These are phyloP conservation scores for Mesoclemmys tuberculata DNA, from an alignment of 2,113 vertebrate genomes.

Conservation along the genomic window DNA sequence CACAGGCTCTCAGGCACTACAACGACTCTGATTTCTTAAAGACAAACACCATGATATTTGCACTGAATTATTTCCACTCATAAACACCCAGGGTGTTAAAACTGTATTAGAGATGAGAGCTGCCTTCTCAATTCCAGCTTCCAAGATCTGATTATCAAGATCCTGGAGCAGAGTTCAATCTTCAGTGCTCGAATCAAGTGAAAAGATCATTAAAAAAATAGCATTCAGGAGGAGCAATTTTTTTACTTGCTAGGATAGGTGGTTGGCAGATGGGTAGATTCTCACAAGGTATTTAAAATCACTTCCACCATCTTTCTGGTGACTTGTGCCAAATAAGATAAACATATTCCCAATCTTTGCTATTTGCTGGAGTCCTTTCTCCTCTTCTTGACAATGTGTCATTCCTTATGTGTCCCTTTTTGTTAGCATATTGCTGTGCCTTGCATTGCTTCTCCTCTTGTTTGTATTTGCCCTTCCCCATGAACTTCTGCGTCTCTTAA, in stretches of 20 bases:
- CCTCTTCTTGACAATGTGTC: background rate
- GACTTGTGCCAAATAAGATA: background rate
- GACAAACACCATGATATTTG: conserved; percentile 26
- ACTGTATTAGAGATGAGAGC: background rate
- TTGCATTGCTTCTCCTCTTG: background rate
- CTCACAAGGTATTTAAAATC: background rate
- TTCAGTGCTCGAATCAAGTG: background rate
- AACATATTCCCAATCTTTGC: background rate
- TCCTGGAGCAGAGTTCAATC: background rate
- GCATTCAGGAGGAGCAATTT: background rate
- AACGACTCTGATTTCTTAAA: conserved; percentile 51
- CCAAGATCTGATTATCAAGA: background rate
- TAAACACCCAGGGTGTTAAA: conserved; percentile 21
- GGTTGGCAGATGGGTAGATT: background rate
- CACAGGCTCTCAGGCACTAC: background rate
- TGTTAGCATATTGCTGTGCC: background rate
- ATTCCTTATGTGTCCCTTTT: background rate
- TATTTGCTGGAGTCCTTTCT: background rate
- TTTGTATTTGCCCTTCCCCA: background rate
- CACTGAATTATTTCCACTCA: conserved; percentile 36
- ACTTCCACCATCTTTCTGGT: background rate
- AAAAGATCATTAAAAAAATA: background rate
- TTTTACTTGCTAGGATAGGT: background rate
- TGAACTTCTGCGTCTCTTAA: background rate
- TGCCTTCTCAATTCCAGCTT: fast-evolving